phyloP scores from a whole-genome alignment of 2,888 invertebrate genomes.

The Sclerodermus sp. region DNA sequence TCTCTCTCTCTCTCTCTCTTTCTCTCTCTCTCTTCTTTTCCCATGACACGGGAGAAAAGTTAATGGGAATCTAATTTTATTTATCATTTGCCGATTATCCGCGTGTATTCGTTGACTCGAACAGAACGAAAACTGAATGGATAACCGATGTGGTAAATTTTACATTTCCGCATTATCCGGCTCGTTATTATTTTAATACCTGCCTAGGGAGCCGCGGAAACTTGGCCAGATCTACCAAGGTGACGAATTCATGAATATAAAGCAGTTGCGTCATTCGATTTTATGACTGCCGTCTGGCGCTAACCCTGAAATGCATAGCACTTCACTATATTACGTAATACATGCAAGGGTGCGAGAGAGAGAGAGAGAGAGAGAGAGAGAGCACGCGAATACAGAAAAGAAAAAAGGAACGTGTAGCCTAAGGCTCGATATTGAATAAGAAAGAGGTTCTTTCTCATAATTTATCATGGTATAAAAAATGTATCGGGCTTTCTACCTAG shows the following conservation, averaged over 20 bases:
- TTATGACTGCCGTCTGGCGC: slow-evolving; percentile 21
- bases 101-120: no score
- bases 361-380: not conserved
- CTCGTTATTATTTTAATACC: slow-evolving; percentile 37
- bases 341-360: slow-evolving; percentile 8
- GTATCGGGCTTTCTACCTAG: no score
- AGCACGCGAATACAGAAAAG: not conserved
- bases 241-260: slow-evolving; percentile 48
- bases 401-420: not conserved
- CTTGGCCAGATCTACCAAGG: slow-evolving; percentile 26
- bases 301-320: slow-evolving; percentile 6
- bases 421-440: slow-evolving; percentile 13
- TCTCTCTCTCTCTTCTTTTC: no score
- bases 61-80: no score
- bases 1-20: no score
- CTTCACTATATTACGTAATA: slow-evolving; percentile 22
- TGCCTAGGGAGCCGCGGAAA: slow-evolving; percentile 14
- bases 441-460: not conserved
- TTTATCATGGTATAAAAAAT: not conserved
- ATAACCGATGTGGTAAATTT: slow-evolving; percentile 31
- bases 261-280: slow-evolving; percentile 35
- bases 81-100: no score
- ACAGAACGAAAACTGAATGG: slow-evolving; percentile 9
- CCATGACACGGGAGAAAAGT: no score
- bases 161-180: slow-evolving; percentile 25